phyloP scores from a whole-genome alignment of 2,797 vertebrate genomes.

The Taenioides sp. region DNA sequence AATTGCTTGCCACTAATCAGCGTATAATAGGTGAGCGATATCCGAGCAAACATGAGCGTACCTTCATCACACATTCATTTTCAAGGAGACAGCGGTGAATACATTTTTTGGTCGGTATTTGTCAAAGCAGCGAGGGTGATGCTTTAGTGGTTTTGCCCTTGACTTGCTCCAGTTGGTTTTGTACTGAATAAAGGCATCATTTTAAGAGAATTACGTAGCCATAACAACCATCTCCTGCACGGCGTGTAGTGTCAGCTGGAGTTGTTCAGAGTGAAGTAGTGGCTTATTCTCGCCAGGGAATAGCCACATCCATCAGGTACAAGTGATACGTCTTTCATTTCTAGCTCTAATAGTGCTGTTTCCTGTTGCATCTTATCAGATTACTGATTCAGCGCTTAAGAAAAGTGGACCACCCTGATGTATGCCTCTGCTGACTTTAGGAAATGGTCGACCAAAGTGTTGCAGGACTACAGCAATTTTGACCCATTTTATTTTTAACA shows the following conservation, averaged over 20 bases:
- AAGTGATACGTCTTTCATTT: slow-evolving; percentile 75
- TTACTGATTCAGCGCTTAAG: slow-evolving; percentile 75
- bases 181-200: slow-evolving; percentile 69
- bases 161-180: slow-evolving; percentile 68
- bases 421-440: slow-evolving; percentile 56
- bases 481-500: neutral
- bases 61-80: slow-evolving; percentile 55
- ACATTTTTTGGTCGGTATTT: slow-evolving; percentile 58
- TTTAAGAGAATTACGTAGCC: slow-evolving; percentile 76
- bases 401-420: slow-evolving; percentile 60
- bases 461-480: slow-evolving; percentile 12
- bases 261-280: slow-evolving; percentile 76
- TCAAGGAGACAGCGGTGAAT: slow-evolving; percentile 54
- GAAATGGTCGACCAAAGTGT: slow-evolving; percentile 32
- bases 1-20: slow-evolving; percentile 37
- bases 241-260: slow-evolving; percentile 65
- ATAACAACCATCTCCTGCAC: slow-evolving; percentile 71
- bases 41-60: slow-evolving; percentile 30
- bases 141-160: slow-evolving; percentile 66
- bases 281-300: slow-evolving; percentile 75
- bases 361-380: slow-evolving; percentile 73
- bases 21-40: slow-evolving; percentile 29
- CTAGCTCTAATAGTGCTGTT: slow-evolving; percentile 72
- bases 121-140: slow-evolving; percentile 51
- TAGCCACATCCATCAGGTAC: slow-evolving; percentile 76